Percentiles rank a stretch among this genome's conserved stretches.
Conservation (phyloP, 1,140 invertebrate species). For the Aleiodes sp. region DNA sequence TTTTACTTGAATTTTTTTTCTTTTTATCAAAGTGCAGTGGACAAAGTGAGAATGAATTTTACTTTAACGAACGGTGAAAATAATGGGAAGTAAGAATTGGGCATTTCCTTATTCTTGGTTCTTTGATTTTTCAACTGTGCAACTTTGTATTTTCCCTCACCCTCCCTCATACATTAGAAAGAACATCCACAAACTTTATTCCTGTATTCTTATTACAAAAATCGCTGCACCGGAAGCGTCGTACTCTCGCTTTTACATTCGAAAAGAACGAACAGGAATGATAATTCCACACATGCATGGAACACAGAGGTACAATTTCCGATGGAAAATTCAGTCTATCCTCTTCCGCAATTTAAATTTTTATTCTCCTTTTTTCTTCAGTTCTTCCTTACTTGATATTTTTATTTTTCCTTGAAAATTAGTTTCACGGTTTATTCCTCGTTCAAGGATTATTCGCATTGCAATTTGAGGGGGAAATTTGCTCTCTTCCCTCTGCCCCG, state of each 20-base stretch:
- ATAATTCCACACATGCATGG: background rate
- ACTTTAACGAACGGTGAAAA: too few species aligned
- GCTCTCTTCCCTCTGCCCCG: too few species aligned
- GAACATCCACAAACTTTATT: background rate
- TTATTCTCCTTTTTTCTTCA: background rate
- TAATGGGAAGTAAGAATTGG: too few species aligned
- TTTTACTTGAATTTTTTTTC: background rate
- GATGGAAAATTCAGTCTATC: background rate
- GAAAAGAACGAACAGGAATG: background rate
- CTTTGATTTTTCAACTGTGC: too few species aligned
- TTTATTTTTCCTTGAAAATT: too few species aligned
- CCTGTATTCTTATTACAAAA: background rate
- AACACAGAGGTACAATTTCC: background rate
- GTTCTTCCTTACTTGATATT: background rate
- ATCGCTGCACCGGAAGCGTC: slow-evolving; percentile 1
- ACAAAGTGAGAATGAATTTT: too few species aligned
- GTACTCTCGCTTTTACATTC: slow-evolving; percentile 15
- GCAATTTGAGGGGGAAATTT: background rate
- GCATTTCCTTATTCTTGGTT: too few species aligned
- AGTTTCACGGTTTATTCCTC: background rate
- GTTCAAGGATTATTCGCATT: background rate
- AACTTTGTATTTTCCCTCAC: too few species aligned
- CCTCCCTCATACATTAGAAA: background rate
- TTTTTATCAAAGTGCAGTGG: background rate
- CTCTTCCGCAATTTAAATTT: background rate